phyloP scores from a whole-genome alignment of 2,888 invertebrate species.

The Tipula unca region DNA sequence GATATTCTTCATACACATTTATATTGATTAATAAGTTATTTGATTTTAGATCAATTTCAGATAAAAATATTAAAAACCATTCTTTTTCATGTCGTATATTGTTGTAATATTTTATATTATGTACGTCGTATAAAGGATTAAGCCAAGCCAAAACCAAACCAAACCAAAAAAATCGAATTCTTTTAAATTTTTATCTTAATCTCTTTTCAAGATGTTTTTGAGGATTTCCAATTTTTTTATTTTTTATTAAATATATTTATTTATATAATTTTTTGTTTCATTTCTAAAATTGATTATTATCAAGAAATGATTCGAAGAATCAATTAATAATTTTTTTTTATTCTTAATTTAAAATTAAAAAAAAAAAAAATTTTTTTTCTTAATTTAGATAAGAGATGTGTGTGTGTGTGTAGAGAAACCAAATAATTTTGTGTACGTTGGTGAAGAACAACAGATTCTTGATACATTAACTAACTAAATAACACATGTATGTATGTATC shows the following conservation, averaged over 20 bases:
- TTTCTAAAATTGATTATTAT: background rate
- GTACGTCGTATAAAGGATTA: background rate
- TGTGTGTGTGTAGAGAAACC: background rate
- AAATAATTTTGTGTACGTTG: background rate
- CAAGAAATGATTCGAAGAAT: background rate
- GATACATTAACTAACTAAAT: background rate
- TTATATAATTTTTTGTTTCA: constrained; percentile 9
- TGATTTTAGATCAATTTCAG: constrained; percentile 14
- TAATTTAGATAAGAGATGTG: background rate
- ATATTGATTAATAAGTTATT: constrained; percentile 14
- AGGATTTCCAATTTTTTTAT: background rate
- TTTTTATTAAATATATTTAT: background rate
- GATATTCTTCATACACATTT: background rate
- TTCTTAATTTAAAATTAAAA: background rate
- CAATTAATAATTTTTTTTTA: constrained; percentile 8
- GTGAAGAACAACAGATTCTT: background rate
- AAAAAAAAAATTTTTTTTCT: background rate
- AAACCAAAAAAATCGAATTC: background rate
- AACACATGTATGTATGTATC: constrained; percentile 8
- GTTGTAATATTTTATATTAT: background rate
- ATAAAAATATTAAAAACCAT: constrained; percentile 8
- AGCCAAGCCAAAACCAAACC: background rate
- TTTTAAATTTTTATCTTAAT: constrained; percentile 14
- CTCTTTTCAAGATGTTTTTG: constrained; percentile 8
- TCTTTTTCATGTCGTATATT: background rate